phyloP scores from a whole-genome alignment of 1,140 invertebrate genomes.

The Asbolus verrucosus region DNA sequence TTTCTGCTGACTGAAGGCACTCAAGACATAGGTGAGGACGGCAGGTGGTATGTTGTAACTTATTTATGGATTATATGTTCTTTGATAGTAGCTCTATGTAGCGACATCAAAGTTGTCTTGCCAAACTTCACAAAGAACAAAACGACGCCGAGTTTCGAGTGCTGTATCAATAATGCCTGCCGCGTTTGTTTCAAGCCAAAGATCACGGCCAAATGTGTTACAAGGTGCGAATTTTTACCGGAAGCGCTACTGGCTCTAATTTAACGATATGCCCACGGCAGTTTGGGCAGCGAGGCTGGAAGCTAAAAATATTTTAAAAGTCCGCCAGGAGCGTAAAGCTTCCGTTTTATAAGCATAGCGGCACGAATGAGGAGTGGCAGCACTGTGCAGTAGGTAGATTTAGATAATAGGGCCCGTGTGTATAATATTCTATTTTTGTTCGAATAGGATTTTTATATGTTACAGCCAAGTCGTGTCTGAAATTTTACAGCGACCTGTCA shows the following conservation, averaged over 20 bases:
- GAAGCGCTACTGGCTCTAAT: no score
- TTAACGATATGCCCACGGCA: no score
- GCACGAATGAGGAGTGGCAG: slow-evolving; percentile 41
- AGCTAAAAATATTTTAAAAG: slow-evolving; percentile 18
- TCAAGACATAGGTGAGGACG: slow-evolving; percentile 46
- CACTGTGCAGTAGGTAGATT: slow-evolving; percentile 52
- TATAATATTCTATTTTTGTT: slow-evolving; percentile 58
- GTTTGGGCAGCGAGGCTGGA: no score
- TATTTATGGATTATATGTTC: slow-evolving; percentile 49
- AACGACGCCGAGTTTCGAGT: neutral
- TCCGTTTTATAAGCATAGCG: slow-evolving; percentile 28
- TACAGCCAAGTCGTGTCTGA: slow-evolving; percentile 48
- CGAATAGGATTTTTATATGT: slow-evolving; percentile 55
- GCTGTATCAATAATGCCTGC: slow-evolving; percentile 1
- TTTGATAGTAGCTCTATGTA: slow-evolving; percentile 39
- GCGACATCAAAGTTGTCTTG: slow-evolving; percentile 25
- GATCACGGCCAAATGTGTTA: neutral
- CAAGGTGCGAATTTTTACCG: no score
- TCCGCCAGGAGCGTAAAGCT: slow-evolving; percentile 26
- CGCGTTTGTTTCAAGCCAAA: neutral
- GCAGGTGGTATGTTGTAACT: slow-evolving; percentile 49
- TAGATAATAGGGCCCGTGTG: slow-evolving; percentile 54
- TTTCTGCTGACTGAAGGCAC: slow-evolving; percentile 49
- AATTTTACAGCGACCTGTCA: slow-evolving; percentile 36
- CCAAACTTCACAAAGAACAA: slow-evolving; percentile 17